Evolutionary conservation across 2,888 invertebrate genomes (phyloP), one percentile per base, ranked within the genome.

Genomic region (Tenthredo livida): DNA sequence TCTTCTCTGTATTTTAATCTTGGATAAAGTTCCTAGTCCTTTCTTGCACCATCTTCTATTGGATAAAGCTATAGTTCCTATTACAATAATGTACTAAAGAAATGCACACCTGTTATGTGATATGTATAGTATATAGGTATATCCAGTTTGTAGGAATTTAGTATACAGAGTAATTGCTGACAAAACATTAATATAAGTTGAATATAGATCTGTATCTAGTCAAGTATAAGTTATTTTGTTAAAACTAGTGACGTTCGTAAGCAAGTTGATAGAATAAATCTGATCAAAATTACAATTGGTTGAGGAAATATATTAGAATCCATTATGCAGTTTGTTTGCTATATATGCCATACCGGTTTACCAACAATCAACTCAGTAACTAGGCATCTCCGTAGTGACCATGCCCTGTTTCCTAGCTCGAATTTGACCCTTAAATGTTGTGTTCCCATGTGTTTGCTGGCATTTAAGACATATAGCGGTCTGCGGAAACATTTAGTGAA

Each of bases 261-360:
- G 73, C 43, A 73, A 9, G 21, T 17, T 37, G 7, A 17, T 73
- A 33, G 15, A 73, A 73, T 37, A n/a, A 43, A 37, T n/a, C n/a
- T n/a, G 58, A 67, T 29, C 5, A 65, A 65, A 21, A 29, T 33
- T 12, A 29, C 2, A 67, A 29, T 67, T 67, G 33, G 33, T 4
- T 12, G 17, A 61, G 10, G 58, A 58, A 58, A n/a, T 3, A 58
- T 58, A n/a, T 58, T 5, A n/a, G 0, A n/a, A 4, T 17, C 15
- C 73, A 73, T 40, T n/a, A 25, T 75, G 75, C 75, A 75, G 50
- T 75, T 75, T 29, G 29, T 50, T 75, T 75, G 75, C 25, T 75
- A 75, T 50, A 21, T 75, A 47, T 75, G 75, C 50, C 7, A 75
- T 7, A 75, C 6, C 15, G 4, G 12, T n/a, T 21, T 75, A 75